Conservation (phyloP, 2,113 vertebrate genomes). For the Clarias macrocephalus region DNA sequence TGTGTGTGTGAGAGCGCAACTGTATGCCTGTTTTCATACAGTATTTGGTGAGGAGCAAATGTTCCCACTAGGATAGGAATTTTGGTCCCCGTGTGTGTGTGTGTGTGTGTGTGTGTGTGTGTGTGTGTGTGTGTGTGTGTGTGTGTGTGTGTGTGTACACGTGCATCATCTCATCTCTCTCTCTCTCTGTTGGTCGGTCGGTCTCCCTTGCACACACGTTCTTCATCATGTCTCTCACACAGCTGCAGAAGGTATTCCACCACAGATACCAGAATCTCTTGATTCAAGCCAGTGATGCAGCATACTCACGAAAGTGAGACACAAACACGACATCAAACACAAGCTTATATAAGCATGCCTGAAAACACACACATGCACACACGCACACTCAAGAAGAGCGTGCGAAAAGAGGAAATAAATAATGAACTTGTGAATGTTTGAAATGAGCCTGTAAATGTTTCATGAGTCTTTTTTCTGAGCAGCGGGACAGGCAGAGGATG, state of each 20-base stretch:
- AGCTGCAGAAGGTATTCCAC: conserved; percentile 51
- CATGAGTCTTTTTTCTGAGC: conserved; percentile 71
- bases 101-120: background rate
- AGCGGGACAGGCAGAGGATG: conserved; percentile 64
- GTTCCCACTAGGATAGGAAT: background rate
- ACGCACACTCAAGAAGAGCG: conserved; percentile 62
- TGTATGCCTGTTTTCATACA: background rate
- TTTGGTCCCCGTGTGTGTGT: background rate
- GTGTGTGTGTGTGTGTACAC: background rate
- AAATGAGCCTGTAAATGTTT: conserved; percentile 73
- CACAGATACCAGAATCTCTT: conserved; percentile 28
- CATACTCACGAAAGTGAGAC: conserved; percentile 8
- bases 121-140: background rate
- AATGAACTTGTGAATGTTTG: conserved; percentile 72
- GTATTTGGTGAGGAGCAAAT: background rate
- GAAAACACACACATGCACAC: background rate
- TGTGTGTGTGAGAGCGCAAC: no score
- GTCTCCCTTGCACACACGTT: conserved; percentile 32
- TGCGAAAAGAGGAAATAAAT: conserved; percentile 69
- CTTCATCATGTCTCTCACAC: conserved; percentile 38
- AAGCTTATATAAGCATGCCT: background rate
- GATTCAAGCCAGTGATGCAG: conserved; percentile 27
- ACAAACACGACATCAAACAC: conserved; percentile 34
- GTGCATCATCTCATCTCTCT: background rate
- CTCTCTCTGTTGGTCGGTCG: background rate